Evolutionary conservation across 2,888 invertebrate species (phyloP).

Genomic region (Dimorphilus gyrociliatus): DNA sequence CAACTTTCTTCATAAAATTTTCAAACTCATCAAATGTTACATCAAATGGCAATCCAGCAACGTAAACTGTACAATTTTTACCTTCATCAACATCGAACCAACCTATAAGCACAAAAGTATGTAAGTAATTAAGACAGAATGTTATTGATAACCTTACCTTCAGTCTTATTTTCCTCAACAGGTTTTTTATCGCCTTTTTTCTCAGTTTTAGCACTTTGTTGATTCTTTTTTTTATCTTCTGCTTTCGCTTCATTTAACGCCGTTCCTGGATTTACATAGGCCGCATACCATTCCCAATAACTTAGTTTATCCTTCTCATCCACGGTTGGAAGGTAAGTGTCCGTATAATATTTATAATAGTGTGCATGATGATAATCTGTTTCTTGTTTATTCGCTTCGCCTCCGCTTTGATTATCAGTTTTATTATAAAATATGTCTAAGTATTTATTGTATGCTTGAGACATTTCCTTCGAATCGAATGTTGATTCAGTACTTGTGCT

Average conservation of each 20-base stretch:
- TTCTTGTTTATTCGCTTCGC: no score
- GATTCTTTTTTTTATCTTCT: not conserved
- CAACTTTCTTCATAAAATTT: slow-evolving; percentile 87
- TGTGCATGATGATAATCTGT: no score
- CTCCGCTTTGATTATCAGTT: no score
- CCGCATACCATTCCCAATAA: not conserved
- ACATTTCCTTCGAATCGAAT: no score
- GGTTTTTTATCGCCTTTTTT: not conserved
- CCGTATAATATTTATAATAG: no score
- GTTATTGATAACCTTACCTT: not conserved
- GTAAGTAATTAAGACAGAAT: not conserved
- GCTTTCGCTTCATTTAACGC: not conserved
- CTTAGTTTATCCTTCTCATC: no score
- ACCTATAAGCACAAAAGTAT: slow-evolving; percentile 38
- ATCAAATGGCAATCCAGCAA: slow-evolving; percentile 72
- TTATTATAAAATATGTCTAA: no score
- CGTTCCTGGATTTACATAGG: not conserved
- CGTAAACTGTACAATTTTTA: slow-evolving; percentile 87
- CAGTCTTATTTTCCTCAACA: not conserved
- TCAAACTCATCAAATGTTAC: slow-evolving; percentile 67
- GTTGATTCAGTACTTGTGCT: no score
- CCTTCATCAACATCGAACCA: slow-evolving; percentile 86
- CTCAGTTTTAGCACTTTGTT: not conserved
- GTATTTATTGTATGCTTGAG: no score
- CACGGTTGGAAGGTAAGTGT: no score